These are phyloP conservation scores for Stylophora pistillata DNA, from an alignment of 64 coral and sea anemone species.

Conservation along the genomic window DNA sequence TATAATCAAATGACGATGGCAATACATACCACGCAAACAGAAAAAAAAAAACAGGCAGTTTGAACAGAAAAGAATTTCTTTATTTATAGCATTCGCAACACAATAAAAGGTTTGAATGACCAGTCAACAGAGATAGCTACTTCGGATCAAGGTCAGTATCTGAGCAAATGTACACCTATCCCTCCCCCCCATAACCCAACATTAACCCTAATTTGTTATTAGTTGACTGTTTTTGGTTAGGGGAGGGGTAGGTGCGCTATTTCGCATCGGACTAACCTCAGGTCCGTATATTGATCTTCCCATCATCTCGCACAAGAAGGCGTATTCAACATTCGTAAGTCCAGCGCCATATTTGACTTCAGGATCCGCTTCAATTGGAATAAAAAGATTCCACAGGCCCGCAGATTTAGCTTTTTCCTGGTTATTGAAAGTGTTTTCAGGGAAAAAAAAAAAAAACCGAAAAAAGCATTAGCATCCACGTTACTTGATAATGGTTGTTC, in stretches of 20 bases:
- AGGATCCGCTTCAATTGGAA: conserved; percentile 85
- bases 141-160: not conserved
- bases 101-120: not conserved
- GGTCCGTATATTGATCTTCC: conserved; percentile 85
- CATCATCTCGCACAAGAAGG: conserved; percentile 92
- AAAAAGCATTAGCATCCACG: too few species aligned
- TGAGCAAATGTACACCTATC: too few species aligned
- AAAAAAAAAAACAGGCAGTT: too few species aligned
- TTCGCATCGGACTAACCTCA: conserved; percentile 54
- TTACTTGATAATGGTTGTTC: too few species aligned
- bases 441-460: too few species aligned
- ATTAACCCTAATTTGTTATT: too few species aligned
- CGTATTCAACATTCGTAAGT: conserved; percentile 93
- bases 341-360: conserved; percentile 79
- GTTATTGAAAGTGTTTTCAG: not conserved
- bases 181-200: too few species aligned
- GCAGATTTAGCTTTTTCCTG: conserved; percentile 76
- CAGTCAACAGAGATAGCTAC: not conserved
- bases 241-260: not conserved
- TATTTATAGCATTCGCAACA: too few species aligned
- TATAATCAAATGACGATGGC: too few species aligned
- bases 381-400: conserved; percentile 96
- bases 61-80: too few species aligned
- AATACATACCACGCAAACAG: too few species aligned
- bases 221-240: too few species aligned